Base-by-base conservation (phyloP, 1,140 invertebrate species). In the Xylocopa sonorina region DNA sequence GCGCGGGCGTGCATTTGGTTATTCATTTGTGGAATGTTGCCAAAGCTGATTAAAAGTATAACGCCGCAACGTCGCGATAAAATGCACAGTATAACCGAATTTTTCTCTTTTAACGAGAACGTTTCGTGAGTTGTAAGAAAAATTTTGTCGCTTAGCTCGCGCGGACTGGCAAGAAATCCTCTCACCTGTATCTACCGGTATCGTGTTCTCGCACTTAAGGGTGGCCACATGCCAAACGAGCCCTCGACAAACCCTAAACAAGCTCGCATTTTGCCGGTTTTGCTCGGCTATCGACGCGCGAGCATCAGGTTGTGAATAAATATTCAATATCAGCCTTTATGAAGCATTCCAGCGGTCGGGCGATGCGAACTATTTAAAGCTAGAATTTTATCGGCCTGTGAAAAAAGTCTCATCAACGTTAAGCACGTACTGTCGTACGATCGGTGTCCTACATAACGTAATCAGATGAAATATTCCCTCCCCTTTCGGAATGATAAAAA, bases 211-310 rank as follows among this genome's bases (percentile, higher is more conserved):
- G 21, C 18, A 50, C 58, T 81, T 14, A 38, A 80, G 68, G 71
- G 41, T 88, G 83, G 87, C 88, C 77, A 24, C 41, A 66, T 83
- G 87, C 86, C 87, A 87, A 88, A 58, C 21, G 38, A 69, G 74
- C 55, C 43, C 79, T 82, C 83, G 83, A 84, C 78, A 80, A 81
- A 86, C 69, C 43, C 67, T 83, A 86, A 86, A 80, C 78, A 69
- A 80, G 41, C 34, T 51, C 60, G 64, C 62, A 83, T 83, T n/a
- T n/a, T 53, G 58, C 80, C 57, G 67, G 38, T 21, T 69, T 63
- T 5, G 57, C 18, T 29, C 18, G 48, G 12, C 10, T 76, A 62
- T 75, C 41, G 67, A 60, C 12, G 29, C 58, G 27, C 77, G 71
- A 77, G 84, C 85, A 87, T 79, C 83, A 87, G 87, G 83, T 84